Conservation (phyloP, 2,888 invertebrate species). For the Morinoia aosen region DNA sequence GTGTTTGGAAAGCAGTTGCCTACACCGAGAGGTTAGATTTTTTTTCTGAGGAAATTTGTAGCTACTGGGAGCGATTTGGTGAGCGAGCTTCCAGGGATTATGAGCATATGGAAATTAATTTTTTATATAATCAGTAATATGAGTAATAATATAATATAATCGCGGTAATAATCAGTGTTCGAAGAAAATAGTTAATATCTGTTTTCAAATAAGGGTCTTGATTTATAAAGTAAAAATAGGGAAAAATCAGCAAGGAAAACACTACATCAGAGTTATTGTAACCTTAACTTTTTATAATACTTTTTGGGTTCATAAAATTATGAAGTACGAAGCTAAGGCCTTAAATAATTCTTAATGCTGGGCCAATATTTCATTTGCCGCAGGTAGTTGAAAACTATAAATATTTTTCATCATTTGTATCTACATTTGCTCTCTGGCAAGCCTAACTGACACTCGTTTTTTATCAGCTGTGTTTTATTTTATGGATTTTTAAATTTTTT, state of each 20-base stretch:
- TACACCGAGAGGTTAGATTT: background rate
- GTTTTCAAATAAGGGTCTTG: too few species aligned
- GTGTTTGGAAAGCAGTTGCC: background rate
- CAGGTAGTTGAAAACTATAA: background rate
- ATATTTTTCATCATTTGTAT: background rate
- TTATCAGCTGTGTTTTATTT: background rate
- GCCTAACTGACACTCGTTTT: background rate
- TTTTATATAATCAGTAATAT: too few species aligned
- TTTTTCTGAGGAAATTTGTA: background rate
- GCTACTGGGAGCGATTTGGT: background rate
- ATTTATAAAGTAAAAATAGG: too few species aligned
- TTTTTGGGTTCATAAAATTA: too few species aligned
- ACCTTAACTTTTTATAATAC: too few species aligned
- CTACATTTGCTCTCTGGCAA: background rate
- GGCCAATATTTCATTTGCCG: background rate
- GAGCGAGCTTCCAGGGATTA: background rate
- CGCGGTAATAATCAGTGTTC: too few species aligned
- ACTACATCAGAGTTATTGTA: too few species aligned
- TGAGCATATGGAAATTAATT: background rate
- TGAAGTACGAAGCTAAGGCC: too few species aligned
- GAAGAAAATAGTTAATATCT: too few species aligned
- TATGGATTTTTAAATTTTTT: background rate
- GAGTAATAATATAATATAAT: too few species aligned
- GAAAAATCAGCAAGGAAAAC: too few species aligned
- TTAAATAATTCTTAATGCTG: too few species aligned